Evolutionary conservation across 2,797 vertebrate species (phyloP).

Genomic region (Pelodytes ibericus): DNA sequence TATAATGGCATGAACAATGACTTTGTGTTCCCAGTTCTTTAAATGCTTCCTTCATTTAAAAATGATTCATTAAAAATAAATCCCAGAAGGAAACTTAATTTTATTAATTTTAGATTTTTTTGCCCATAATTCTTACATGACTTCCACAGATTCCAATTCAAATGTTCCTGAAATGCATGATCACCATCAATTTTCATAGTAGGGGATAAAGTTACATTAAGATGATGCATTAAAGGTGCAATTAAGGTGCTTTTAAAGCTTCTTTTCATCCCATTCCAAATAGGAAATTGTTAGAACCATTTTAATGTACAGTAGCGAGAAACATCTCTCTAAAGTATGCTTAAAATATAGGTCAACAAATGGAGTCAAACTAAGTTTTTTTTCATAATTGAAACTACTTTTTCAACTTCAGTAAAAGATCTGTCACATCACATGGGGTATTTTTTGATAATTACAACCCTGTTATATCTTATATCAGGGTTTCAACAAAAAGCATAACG

Average conservation of each 20-base stretch:
- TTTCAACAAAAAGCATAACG: slow-evolving; percentile 1
- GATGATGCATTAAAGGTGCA: slow-evolving; percentile 51
- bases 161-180: slow-evolving; percentile 39
- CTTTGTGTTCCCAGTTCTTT: slow-evolving; percentile 11
- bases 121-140: slow-evolving; percentile 34
- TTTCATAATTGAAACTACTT: slow-evolving; percentile 11
- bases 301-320: slow-evolving; percentile 29
- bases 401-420: slow-evolving; percentile 15
- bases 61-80: slow-evolving; percentile 39
- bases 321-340: slow-evolving; percentile 35
- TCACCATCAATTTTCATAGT: slow-evolving; percentile 53
- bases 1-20: slow-evolving; percentile 3
- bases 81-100: slow-evolving; percentile 39
- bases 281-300: slow-evolving; percentile 45
- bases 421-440: neutral
- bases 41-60: slow-evolving; percentile 45
- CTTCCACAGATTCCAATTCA: slow-evolving; percentile 39
- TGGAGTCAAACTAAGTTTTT: slow-evolving; percentile 35
- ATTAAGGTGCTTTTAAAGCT: slow-evolving; percentile 55
- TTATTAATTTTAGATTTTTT: slow-evolving; percentile 45
- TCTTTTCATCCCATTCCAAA: slow-evolving; percentile 47
- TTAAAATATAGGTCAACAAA: slow-evolving; percentile 51
- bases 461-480: slow-evolving; percentile 21
- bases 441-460: slow-evolving; percentile 11
- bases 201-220: slow-evolving; percentile 55